phyloP scores from a whole-genome alignment of 2,888 invertebrate species.

The Tupiocoris notatus region DNA sequence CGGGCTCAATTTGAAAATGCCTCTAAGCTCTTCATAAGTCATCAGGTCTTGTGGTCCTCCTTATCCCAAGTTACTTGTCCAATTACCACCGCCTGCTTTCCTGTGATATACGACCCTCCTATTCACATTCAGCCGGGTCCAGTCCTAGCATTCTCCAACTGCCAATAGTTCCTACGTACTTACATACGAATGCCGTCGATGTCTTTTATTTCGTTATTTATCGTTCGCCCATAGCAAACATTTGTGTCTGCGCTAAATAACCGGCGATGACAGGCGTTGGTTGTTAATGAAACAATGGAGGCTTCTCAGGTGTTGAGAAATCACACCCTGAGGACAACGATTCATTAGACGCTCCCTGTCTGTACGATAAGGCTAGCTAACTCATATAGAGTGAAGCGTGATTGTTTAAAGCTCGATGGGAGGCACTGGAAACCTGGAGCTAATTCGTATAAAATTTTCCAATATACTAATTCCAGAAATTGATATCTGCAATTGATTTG shows the following conservation, averaged over 20 bases:
- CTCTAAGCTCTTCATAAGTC: slow-evolving; percentile 41
- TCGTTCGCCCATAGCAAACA: slow-evolving; percentile 32
- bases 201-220: slow-evolving; percentile 17
- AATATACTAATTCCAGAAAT: too few relatives aligned
- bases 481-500: too few relatives aligned
- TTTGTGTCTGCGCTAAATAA: slow-evolving; percentile 15
- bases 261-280: background rate
- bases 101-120: slow-evolving; percentile 14
- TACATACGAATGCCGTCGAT: background rate
- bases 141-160: background rate
- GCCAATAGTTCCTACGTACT: background rate
- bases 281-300: background rate
- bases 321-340: background rate
- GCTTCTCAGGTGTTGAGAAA: background rate
- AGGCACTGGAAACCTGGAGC: too few relatives aligned
- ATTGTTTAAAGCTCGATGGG: background rate
- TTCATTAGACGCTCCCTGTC: background rate
- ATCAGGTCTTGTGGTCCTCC: slow-evolving; percentile 1
- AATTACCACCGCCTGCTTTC: slow-evolving; percentile 15
- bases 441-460: too few relatives aligned
- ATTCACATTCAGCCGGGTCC: slow-evolving; percentile 33
- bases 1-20: slow-evolving; percentile 7
- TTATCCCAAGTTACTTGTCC: slow-evolving; percentile 26
- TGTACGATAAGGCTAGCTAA: too few relatives aligned
- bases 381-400: too few relatives aligned